Conservation (phyloP, 2,797 vertebrate genomes). For the Sebastes hubbsi region DNA sequence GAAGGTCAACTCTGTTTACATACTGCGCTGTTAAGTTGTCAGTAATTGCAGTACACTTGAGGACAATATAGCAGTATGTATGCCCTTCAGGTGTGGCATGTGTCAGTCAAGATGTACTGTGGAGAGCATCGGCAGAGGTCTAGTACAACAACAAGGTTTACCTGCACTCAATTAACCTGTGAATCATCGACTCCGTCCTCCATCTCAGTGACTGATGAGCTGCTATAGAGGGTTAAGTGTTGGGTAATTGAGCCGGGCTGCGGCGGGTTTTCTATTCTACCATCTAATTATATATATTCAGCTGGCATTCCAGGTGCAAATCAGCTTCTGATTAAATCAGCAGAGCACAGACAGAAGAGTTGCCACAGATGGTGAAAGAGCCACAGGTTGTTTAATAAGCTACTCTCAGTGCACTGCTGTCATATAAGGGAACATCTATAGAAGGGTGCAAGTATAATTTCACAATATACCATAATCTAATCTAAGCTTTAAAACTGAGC, state of each 20-base stretch:
- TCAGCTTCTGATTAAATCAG: background rate
- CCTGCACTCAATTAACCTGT: conserved; percentile 29
- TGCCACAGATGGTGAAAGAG: background rate
- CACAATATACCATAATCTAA: background rate
- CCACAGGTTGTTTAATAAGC: background rate
- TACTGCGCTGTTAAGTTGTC: background rate
- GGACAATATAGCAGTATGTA: background rate
- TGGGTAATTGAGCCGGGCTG: background rate
- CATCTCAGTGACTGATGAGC: background rate
- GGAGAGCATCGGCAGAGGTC: background rate
- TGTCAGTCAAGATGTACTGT: background rate
- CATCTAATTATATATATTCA: conserved; percentile 1
- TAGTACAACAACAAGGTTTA: background rate
- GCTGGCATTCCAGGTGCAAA: background rate
- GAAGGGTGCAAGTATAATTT: background rate
- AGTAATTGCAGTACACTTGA: background rate
- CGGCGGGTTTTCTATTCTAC: background rate
- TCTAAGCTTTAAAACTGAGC: too few species aligned
- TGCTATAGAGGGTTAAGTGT: background rate
- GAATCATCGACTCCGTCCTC: conserved; percentile 1
- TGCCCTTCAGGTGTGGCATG: background rate
- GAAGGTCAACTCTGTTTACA: conserved; percentile 36
- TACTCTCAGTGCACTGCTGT: background rate
- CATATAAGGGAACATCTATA: too few species aligned
- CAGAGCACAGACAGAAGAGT: background rate